phyloP scores from a whole-genome alignment of 1,140 invertebrate species.

The Drosophila arawakana region DNA sequence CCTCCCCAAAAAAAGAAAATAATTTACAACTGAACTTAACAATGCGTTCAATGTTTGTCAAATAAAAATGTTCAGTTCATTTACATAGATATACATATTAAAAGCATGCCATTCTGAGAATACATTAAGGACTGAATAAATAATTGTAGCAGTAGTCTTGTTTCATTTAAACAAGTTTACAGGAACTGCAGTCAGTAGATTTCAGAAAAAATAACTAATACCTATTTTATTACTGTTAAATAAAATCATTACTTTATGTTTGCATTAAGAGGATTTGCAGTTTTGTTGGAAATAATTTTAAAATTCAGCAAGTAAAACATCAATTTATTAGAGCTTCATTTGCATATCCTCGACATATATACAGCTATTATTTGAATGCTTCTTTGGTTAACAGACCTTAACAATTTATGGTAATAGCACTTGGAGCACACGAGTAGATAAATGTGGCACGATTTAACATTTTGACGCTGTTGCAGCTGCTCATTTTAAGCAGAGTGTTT shows the following conservation, averaged over 20 bases:
- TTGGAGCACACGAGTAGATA: slow-evolving; percentile 11
- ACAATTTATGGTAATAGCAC: slow-evolving; percentile 29
- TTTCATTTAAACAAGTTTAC: too few species aligned
- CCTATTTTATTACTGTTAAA: too few species aligned
- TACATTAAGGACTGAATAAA: neutral
- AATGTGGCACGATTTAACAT: slow-evolving; percentile 24
- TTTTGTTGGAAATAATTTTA: too few species aligned
- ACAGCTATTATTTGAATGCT: slow-evolving; percentile 7
- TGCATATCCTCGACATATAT: slow-evolving; percentile 1
- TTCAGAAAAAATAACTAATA: too few species aligned
- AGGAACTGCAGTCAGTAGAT: too few species aligned
- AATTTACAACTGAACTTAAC: neutral
- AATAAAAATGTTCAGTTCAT: slow-evolving; percentile 9
- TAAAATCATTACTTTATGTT: too few species aligned
- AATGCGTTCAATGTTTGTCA: neutral
- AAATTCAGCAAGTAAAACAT: neutral
- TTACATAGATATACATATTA: slow-evolving; percentile 1
- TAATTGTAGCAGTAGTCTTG: neutral
- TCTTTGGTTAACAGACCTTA: slow-evolving; percentile 8
- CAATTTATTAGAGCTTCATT: neutral
- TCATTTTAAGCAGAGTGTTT: slow-evolving; percentile 15
- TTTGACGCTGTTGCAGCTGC: slow-evolving; percentile 20
- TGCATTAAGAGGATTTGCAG: too few species aligned
- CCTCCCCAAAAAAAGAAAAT: neutral
- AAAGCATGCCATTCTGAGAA: neutral